Percentiles rank a stretch among this genome's conserved stretches.
These are phyloP conservation scores for Latrodectus elegans DNA, from an alignment of 2,888 invertebrate species.

Conservation along the genomic window DNA sequence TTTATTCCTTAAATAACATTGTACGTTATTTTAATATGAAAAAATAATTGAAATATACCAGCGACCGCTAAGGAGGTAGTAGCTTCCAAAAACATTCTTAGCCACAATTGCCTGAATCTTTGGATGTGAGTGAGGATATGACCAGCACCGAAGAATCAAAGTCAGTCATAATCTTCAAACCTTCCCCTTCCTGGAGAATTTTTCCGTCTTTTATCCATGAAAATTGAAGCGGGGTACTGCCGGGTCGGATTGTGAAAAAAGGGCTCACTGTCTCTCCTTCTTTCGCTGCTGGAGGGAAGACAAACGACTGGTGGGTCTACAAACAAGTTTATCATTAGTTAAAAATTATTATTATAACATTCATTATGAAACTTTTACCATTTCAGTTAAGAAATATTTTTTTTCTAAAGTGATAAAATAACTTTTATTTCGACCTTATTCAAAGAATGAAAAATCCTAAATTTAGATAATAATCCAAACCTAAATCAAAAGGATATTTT, in stretches of 20 bases:
- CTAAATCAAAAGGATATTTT: too few relatives aligned
- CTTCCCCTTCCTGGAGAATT: constrained; percentile 3
- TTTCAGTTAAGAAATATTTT: too few relatives aligned
- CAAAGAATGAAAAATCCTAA: too few relatives aligned
- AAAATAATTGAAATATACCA: constrained; percentile 23
- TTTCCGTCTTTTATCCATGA: constrained; percentile 68
- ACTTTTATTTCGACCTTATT: too few relatives aligned
- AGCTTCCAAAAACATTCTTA: constrained; percentile 59
- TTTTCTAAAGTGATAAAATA: too few relatives aligned
- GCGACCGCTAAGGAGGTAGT: constrained; percentile 56
- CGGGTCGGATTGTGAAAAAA: constrained; percentile 68
- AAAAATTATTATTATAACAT: not conserved
- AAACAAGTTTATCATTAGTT: constrained; percentile 12
- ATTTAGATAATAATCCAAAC: too few relatives aligned
- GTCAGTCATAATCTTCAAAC: constrained; percentile 32
- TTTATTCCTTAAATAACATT: too few relatives aligned
- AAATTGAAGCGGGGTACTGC: constrained; percentile 70
- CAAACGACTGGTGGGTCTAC: constrained; percentile 32
- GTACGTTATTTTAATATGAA: too few relatives aligned
- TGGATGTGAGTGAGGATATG: constrained; percentile 44
- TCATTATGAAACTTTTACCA: too few relatives aligned
- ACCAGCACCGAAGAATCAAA: constrained; percentile 54
- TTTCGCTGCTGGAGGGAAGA: constrained; percentile 48
- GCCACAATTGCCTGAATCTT: constrained; percentile 68
- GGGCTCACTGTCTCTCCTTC: constrained; percentile 70